phyloP scores from a whole-genome alignment of 2,113 vertebrate species.

The Pelvicachromis taeniatus region DNA sequence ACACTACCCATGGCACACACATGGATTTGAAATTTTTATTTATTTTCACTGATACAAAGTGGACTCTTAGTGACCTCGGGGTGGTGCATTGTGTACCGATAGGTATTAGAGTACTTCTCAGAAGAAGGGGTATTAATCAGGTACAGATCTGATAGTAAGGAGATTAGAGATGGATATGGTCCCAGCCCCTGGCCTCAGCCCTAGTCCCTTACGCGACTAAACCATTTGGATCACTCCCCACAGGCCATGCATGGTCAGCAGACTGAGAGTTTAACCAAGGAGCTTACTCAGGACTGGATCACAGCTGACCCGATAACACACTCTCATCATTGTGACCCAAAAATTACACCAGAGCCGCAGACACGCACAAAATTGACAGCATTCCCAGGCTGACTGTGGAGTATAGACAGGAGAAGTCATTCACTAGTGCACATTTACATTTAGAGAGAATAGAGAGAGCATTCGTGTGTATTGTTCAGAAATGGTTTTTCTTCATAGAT shows the following conservation, averaged over 20 bases:
- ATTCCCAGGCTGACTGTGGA: background rate
- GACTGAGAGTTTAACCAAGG: slow-evolving; percentile 69
- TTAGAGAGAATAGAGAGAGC: background rate
- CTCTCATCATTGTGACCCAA: slow-evolving; percentile 58
- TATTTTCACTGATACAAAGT: background rate
- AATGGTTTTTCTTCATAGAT: background rate
- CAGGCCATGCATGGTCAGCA: slow-evolving; percentile 72
- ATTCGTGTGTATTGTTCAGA: background rate
- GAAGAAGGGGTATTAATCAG: slow-evolving; percentile 69
- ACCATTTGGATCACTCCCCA: slow-evolving; percentile 56
- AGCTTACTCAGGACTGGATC: slow-evolving; percentile 72
- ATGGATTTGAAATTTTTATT: background rate
- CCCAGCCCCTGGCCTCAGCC: slow-evolving; percentile 46
- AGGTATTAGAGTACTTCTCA: slow-evolving; percentile 60
- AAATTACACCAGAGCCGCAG: slow-evolving; percentile 21
- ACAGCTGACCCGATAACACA: slow-evolving; percentile 72
- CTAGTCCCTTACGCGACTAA: slow-evolving; percentile 40
- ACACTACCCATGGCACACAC: background rate
- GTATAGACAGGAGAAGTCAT: background rate
- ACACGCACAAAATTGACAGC: background rate
- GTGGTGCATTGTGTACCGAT: slow-evolving; percentile 45
- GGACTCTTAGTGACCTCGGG: slow-evolving; percentile 29
- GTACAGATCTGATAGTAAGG: slow-evolving; percentile 73
- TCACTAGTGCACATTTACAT: background rate
- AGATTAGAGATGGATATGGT: slow-evolving; percentile 70